A percentile compares a stretch with the other conserved stretches of the same genome.
phyloP scores from a whole-genome alignment of 2,888 invertebrate genomes.

The Ormyrus pomaceus region DNA sequence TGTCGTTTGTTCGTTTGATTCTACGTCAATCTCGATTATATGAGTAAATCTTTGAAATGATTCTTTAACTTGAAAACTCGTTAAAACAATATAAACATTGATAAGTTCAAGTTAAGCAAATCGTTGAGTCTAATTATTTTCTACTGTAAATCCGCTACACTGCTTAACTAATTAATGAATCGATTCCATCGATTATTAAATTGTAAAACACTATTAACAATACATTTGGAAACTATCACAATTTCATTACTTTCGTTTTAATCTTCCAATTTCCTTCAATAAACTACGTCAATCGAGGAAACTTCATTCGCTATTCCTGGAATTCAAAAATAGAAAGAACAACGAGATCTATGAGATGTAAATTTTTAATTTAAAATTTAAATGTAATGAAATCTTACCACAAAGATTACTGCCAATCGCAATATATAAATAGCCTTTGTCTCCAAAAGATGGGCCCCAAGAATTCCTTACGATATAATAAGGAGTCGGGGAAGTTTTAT shows the following conservation, averaged over 20 bases:
- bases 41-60: not conserved
- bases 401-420: conserved; percentile 87
- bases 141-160: conserved; percentile 8
- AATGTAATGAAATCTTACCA: conserved; percentile 77
- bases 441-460: conserved; percentile 88
- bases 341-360: not conserved
- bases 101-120: conserved; percentile 10
- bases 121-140: not conserved
- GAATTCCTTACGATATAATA: conserved; percentile 91
- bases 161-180: conserved; percentile 1
- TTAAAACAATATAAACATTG: conserved; percentile 7
- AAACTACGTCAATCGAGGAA: conserved; percentile 78
- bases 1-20: too few species aligned
- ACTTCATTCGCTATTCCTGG: conserved; percentile 83
- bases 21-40: too few species aligned
- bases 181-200: not conserved
- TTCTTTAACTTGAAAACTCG: conserved; percentile 3
- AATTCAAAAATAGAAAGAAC: conserved; percentile 51
- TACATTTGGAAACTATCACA: conserved; percentile 36
- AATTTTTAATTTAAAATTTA: not conserved
- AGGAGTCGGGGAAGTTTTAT: conserved; percentile 83
- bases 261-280: conserved; percentile 25
- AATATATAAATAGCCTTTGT: conserved; percentile 85
- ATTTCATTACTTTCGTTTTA: conserved; percentile 20
- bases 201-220: conserved; percentile 26